Conservation (phyloP, 2,888 invertebrate genomes). For the Leucoma salicis region DNA sequence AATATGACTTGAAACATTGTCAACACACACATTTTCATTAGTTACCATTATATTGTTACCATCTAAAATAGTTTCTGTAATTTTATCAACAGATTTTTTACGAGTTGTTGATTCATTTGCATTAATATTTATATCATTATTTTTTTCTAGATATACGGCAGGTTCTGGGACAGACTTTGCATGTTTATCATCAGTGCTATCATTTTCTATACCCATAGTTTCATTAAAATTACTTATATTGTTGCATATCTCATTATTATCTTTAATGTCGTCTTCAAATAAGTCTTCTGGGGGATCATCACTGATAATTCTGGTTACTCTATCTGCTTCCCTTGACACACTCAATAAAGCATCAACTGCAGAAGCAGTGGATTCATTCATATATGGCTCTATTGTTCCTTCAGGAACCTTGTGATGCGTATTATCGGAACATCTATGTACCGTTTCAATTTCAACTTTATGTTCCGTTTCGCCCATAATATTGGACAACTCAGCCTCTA, state of each 20-base stretch:
- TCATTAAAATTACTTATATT: conserved; percentile 45
- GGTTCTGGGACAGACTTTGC: conserved; percentile 4
- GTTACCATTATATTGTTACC: conserved; percentile 9
- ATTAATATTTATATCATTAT: conserved; percentile 15
- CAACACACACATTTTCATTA: too few relatives aligned
- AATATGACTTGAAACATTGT: conserved; percentile 6
- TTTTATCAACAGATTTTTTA: conserved; percentile 8
- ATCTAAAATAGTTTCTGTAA: conserved; percentile 14
- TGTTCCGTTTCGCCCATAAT: not conserved
- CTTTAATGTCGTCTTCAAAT: conserved; percentile 72
- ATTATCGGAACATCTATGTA: conserved; percentile 26
- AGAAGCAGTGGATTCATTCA: conserved; percentile 71
- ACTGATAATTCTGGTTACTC: conserved; percentile 66
- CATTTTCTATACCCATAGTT: conserved; percentile 22
- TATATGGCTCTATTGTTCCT: conserved; percentile 42
- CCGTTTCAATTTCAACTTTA: conserved; percentile 1
- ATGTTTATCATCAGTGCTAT: conserved; percentile 18
- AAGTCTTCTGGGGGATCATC: conserved; percentile 73
- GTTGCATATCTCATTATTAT: conserved; percentile 31
- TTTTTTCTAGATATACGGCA: conserved; percentile 18
- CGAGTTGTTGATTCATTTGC: conserved; percentile 13
- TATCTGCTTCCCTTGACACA: conserved; percentile 68
- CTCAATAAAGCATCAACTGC: conserved; percentile 74
- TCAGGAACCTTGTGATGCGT: conserved; percentile 32
- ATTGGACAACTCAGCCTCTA: not conserved